Conservation (phyloP, 1,140 invertebrate species). For the Penaeus chinensis region DNA sequence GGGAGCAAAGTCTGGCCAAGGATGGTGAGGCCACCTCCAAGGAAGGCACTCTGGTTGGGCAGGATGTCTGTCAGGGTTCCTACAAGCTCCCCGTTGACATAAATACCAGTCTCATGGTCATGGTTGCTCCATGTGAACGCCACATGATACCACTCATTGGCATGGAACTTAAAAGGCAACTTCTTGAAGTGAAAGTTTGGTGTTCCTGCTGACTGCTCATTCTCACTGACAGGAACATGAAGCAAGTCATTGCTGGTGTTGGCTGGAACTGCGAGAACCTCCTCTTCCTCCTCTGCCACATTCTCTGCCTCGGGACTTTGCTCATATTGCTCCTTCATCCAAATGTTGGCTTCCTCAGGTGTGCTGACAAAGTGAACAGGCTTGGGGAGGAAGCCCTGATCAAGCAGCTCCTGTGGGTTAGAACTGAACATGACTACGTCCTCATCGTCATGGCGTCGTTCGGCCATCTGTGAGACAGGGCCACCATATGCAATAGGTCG, state of each 20-base stretch:
- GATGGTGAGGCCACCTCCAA: constrained; percentile 41
- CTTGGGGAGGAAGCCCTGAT: constrained; percentile 32
- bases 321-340: constrained; percentile 33
- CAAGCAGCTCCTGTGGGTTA: constrained; percentile 30
- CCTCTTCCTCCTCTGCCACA: background rate
- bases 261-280: background rate
- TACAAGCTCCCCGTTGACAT: constrained; percentile 44
- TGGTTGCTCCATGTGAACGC: constrained; percentile 41
- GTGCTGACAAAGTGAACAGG: constrained; percentile 48
- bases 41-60: background rate
- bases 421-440: constrained; percentile 32
- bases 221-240: too few species aligned
- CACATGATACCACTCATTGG: constrained; percentile 53
- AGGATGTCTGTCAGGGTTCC: constrained; percentile 39
- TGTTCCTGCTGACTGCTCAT: too few species aligned
- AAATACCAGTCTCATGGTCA: constrained; percentile 25
- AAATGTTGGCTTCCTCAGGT: constrained; percentile 39
- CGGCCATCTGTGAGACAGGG: background rate
- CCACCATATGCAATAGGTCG: constrained; percentile 41
- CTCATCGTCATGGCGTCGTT: background rate
- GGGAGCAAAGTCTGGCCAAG: constrained; percentile 56
- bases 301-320: constrained; percentile 19
- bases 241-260: too few species aligned
- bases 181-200: constrained; percentile 50
- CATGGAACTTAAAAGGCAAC: constrained; percentile 33